phyloP scores from a whole-genome alignment of 2,797 vertebrate genomes.

The Sebastes cheni region DNA sequence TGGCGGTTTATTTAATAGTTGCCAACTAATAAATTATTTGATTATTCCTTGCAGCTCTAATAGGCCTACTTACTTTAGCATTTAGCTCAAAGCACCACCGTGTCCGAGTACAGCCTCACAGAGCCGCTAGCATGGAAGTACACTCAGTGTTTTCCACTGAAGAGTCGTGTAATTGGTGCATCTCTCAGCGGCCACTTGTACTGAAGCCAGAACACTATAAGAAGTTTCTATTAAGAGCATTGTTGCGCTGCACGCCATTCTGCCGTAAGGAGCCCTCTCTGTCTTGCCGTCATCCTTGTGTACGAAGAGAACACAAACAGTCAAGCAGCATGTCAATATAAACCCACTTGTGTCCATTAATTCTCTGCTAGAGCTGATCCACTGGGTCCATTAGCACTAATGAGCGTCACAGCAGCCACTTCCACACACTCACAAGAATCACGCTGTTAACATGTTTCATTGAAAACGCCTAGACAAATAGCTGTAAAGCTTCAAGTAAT shows the following conservation, averaged over 20 bases:
- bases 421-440: constrained; percentile 1
- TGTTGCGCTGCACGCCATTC: neutral
- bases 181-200: neutral
- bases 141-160: neutral
- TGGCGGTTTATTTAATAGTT: too few relatives aligned
- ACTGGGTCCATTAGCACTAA: constrained; percentile 43
- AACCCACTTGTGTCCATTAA: constrained; percentile 33
- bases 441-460: constrained; percentile 5
- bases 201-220: too few relatives aligned
- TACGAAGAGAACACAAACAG: constrained; percentile 8
- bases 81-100: neutral
- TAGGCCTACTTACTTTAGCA: neutral
- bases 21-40: fast-evolving
- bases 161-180: neutral
- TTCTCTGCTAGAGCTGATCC: constrained; percentile 37
- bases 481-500: neutral
- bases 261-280: neutral
- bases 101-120: neutral
- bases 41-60: too few relatives aligned
- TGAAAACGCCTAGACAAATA: constrained; percentile 6
- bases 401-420: constrained; percentile 23
- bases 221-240: too few relatives aligned
- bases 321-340: constrained; percentile 14
- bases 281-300: neutral
- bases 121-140: too few relatives aligned